A percentile compares a stretch with the other conserved stretches of the same genome.
These are phyloP conservation scores for Corvus hawaiiensis DNA, from an alignment of 2,113 vertebrate species.

Conservation along the genomic window DNA sequence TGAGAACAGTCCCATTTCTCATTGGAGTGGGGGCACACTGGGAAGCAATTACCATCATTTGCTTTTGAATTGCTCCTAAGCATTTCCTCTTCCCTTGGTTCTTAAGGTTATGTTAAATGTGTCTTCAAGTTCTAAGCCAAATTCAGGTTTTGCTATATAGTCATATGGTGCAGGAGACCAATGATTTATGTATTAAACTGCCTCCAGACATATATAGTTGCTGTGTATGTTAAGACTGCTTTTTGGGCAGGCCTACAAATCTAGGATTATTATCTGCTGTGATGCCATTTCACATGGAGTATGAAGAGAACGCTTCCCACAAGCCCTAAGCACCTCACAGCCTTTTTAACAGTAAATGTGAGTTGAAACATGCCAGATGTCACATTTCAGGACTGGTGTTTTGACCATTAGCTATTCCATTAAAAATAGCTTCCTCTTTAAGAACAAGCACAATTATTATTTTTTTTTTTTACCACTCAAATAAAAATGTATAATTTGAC, in stretches of 20 bases:
- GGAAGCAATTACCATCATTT: not conserved
- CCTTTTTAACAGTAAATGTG: not conserved
- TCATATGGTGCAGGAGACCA: not conserved
- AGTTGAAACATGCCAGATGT: not conserved
- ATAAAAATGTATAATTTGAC: not conserved
- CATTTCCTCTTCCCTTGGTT: not conserved
- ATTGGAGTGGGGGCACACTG: not conserved
- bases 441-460: not conserved
- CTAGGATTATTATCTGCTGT: not conserved
- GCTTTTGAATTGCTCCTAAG: not conserved
- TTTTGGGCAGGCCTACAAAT: not conserved
- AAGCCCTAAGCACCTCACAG: not conserved
- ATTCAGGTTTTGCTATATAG: not conserved
- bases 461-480: not conserved
- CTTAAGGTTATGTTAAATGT: not conserved
- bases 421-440: not conserved
- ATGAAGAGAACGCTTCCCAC: not conserved
- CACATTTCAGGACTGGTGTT: not conserved
- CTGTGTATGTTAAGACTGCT: not conserved
- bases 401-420: not conserved
- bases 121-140: not conserved
- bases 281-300: not conserved
- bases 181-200: not conserved
- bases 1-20: not conserved
- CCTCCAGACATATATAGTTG: not conserved